Evolutionary conservation across 2,888 invertebrate species (phyloP).

Genomic region (Microctonus hyperodae): DNA sequence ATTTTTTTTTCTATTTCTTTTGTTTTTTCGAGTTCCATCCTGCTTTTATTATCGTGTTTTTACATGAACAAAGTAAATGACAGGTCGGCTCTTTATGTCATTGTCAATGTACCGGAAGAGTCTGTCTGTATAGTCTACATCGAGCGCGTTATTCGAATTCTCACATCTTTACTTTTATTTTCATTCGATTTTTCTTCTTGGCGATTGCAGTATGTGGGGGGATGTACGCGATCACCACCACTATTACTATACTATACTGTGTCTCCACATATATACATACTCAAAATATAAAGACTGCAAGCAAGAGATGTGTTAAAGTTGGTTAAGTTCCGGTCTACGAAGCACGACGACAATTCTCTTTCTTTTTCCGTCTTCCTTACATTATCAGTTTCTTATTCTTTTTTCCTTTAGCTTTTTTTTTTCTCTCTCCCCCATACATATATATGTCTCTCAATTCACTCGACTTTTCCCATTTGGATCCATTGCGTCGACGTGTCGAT

Average conservation of each 20-base stretch:
- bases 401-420: conserved; percentile 16
- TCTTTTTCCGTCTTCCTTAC: conserved; percentile 18
- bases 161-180: conserved; percentile 34
- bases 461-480: conserved; percentile 30
- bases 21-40: not conserved
- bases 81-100: not conserved
- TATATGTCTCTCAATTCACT: conserved; percentile 34
- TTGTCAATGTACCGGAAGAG: not conserved
- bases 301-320: conserved; percentile 22
- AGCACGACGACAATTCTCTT: conserved; percentile 43
- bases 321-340: conserved; percentile 45
- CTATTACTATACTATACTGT: conserved; percentile 7
- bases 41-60: not conserved
- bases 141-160: conserved; percentile 25
- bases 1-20: not conserved
- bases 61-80: not conserved
- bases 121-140: not conserved
- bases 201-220: not conserved
- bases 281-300: conserved; percentile 28
- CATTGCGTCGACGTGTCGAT: conserved; percentile 36
- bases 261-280: conserved; percentile 14
- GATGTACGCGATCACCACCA: no score
- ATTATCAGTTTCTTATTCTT: conserved; percentile 19
- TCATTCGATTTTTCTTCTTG: conserved; percentile 32
- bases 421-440: conserved; percentile 20